phyloP scores from a whole-genome alignment of 2,888 invertebrate species.

The Labia minor region DNA sequence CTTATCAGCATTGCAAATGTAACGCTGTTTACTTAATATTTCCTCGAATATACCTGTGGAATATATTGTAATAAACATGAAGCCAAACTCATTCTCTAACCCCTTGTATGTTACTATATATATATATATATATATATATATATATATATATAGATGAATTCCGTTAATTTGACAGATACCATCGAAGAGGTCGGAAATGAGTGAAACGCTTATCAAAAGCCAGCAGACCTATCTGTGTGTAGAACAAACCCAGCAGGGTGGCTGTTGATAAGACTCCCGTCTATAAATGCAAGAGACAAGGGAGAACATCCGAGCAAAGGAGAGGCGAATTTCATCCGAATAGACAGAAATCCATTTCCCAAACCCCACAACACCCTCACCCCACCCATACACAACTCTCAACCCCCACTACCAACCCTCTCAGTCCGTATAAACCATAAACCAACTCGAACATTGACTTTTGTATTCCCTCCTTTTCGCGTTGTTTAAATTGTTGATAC shows the following conservation, averaged over 20 bases:
- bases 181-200: constrained; percentile 7
- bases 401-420: too few relatives aligned
- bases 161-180: neutral
- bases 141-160: neutral
- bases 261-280: neutral
- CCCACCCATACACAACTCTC: too few relatives aligned
- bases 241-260: neutral
- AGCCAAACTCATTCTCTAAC: neutral
- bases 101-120: too few relatives aligned
- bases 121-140: too few relatives aligned
- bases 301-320: neutral
- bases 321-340: neutral
- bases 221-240: neutral
- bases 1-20: neutral
- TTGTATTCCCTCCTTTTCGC: neutral
- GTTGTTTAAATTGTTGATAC: neutral
- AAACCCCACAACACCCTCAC: too few relatives aligned
- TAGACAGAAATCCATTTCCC: neutral
- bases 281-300: constrained; percentile 8
- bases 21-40: neutral
- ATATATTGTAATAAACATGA: neutral
- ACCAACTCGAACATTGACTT: neutral
- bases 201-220: constrained; percentile 7
- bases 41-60: neutral
- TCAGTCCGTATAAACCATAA: too few relatives aligned